A percentile compares a stretch with the other conserved stretches of the same genome.
phyloP scores from a whole-genome alignment of 2,888 invertebrate genomes.

The Eugnorisma glareosa region DNA sequence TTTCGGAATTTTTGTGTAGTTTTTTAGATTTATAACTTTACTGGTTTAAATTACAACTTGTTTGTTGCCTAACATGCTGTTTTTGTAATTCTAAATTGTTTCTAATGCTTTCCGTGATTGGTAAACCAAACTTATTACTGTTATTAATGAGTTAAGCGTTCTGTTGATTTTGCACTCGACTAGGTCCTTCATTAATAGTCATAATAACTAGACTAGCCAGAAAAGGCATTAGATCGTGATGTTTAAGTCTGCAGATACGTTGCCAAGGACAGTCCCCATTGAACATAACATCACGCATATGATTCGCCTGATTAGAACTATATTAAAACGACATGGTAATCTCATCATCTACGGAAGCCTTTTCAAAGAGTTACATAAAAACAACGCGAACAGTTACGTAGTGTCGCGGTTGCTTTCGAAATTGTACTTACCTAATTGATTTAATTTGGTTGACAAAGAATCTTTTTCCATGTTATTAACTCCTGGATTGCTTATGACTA shows the following conservation, averaged over 20 bases:
- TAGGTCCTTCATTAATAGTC: neutral
- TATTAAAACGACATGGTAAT: neutral
- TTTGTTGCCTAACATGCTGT: neutral
- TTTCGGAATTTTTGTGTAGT: neutral
- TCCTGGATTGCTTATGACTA: neutral
- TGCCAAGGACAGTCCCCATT: neutral
- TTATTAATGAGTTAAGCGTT: neutral
- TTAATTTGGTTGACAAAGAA: neutral
- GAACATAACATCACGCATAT: neutral
- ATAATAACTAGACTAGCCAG: neutral
- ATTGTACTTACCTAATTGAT: neutral
- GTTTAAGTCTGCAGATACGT: neutral
- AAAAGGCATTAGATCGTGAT: neutral
- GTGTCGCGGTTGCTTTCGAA: neutral
- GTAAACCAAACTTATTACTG: neutral
- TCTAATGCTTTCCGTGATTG: neutral
- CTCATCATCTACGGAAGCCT: neutral
- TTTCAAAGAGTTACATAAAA: neutral
- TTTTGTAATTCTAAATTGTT: neutral
- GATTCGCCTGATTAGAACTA: neutral
- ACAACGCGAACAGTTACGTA: neutral
- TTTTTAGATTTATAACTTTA: neutral
- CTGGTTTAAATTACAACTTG: neutral
- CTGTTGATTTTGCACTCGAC: neutral
- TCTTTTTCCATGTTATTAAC: neutral